Conservation (phyloP, 2,888 invertebrate genomes). For the Hyles lineata region DNA sequence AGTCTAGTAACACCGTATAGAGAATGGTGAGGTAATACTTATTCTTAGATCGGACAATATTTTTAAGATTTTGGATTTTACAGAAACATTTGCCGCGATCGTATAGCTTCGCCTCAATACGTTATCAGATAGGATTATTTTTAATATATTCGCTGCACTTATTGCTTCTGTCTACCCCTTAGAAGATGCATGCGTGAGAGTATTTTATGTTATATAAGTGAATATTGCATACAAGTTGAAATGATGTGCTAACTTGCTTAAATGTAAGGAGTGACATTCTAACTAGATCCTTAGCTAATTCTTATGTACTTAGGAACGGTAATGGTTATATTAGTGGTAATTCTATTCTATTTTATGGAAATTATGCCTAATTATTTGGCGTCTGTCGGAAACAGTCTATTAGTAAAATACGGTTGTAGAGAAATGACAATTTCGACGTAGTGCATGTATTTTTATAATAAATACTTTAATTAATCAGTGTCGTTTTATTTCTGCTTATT, state of each 20-base stretch:
- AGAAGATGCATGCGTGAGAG: not conserved
- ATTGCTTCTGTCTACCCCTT: not conserved
- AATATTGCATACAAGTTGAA: constrained; percentile 6
- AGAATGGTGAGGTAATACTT: not conserved
- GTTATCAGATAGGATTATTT: no score
- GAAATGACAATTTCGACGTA: constrained; percentile 43
- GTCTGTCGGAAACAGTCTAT: constrained; percentile 37
- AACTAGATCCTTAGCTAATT: constrained; percentile 16
- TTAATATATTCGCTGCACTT: no score
- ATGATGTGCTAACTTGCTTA: constrained; percentile 5
- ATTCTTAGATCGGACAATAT: not conserved
- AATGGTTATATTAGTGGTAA: constrained; percentile 36
- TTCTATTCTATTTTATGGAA: not conserved
- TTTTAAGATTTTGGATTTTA: not conserved
- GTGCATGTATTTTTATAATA: constrained; percentile 53
- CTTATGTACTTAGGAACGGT: constrained; percentile 47
- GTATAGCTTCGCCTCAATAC: not conserved
- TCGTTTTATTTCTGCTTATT: constrained; percentile 36
- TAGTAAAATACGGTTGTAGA: constrained; percentile 37
- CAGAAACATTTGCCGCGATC: not conserved
- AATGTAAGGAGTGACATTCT: constrained; percentile 17
- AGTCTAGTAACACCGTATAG: not conserved
- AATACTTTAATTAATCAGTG: constrained; percentile 39
- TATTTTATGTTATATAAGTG: not conserved
- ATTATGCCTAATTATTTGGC: constrained; percentile 42